These are phyloP conservation scores for Eupithecia subumbrata DNA, from an alignment of 2,888 invertebrate genomes.

Conservation along the genomic window DNA sequence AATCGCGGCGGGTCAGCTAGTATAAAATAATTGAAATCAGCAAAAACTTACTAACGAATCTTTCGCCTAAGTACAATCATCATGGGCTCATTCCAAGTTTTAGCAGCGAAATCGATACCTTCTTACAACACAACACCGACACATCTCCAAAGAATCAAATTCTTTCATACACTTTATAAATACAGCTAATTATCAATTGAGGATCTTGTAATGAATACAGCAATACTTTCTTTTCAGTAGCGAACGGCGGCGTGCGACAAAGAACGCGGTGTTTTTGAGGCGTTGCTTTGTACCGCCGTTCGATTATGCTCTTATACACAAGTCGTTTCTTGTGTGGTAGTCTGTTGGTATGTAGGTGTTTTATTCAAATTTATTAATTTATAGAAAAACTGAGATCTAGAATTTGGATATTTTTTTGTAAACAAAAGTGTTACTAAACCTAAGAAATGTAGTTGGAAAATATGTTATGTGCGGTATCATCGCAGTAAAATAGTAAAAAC, in stretches of 20 bases:
- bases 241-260: slow-evolving; percentile 63
- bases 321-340: background rate
- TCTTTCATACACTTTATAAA: slow-evolving; percentile 58
- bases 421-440: too few species aligned
- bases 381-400: background rate
- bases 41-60: background rate
- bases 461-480: background rate
- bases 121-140: slow-evolving; percentile 18
- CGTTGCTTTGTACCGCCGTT: slow-evolving; percentile 24
- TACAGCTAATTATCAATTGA: slow-evolving; percentile 81
- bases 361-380: background rate
- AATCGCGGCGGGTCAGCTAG: too few species aligned
- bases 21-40: too few species aligned
- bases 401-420: too few species aligned
- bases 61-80: background rate
- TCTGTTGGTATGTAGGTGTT: background rate
- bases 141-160: slow-evolving; percentile 38
- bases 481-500: background rate
- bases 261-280: slow-evolving; percentile 61
- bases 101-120: slow-evolving; percentile 13
- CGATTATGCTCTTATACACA: slow-evolving; percentile 23
- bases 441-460: background rate
- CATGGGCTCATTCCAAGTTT: background rate
- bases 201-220: slow-evolving; percentile 74
- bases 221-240: slow-evolving; percentile 61